Conservation (phyloP, 2,888 invertebrate genomes). For the Drosophila nigritarsus region DNA sequence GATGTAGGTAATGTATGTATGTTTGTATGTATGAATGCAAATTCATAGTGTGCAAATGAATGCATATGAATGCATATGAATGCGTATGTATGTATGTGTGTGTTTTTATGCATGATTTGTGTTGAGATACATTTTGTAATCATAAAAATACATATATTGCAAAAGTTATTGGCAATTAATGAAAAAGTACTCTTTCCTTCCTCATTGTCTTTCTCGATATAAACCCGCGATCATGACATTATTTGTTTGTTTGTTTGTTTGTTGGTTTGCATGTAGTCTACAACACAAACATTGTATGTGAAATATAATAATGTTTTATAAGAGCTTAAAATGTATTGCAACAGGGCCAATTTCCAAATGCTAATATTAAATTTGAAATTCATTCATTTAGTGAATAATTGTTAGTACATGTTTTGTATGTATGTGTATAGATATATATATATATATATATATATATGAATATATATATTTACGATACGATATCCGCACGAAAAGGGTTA, state of each 20-base stretch:
- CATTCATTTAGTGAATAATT: slow-evolving; percentile 28
- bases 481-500: slow-evolving; percentile 33
- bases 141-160: slow-evolving; percentile 52
- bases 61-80: slow-evolving; percentile 13
- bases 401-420: slow-evolving; percentile 27
- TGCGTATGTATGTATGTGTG: slow-evolving; percentile 47
- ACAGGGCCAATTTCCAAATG: slow-evolving; percentile 77
- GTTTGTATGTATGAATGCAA: slow-evolving; percentile 27
- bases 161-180: slow-evolving; percentile 47
- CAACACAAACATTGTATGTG: slow-evolving; percentile 18
- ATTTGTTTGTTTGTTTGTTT: neutral
- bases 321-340: slow-evolving; percentile 71
- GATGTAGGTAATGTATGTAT: slow-evolving; percentile 25
- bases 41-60: slow-evolving; percentile 28
- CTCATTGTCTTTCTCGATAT: slow-evolving; percentile 2
- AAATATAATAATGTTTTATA: slow-evolving; percentile 43
- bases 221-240: slow-evolving; percentile 10
- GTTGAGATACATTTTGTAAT: slow-evolving; percentile 71
- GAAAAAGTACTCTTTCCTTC: slow-evolving; percentile 23
- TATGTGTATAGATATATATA: neutral
- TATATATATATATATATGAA: neutral
- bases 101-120: slow-evolving; percentile 59
- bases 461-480: slow-evolving; percentile 15
- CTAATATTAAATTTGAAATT: slow-evolving; percentile 60
- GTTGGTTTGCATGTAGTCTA: slow-evolving; percentile 12